These are phyloP conservation scores for Psittacus erithacus DNA, from an alignment of 2,113 vertebrate genomes.

Conservation along the genomic window DNA sequence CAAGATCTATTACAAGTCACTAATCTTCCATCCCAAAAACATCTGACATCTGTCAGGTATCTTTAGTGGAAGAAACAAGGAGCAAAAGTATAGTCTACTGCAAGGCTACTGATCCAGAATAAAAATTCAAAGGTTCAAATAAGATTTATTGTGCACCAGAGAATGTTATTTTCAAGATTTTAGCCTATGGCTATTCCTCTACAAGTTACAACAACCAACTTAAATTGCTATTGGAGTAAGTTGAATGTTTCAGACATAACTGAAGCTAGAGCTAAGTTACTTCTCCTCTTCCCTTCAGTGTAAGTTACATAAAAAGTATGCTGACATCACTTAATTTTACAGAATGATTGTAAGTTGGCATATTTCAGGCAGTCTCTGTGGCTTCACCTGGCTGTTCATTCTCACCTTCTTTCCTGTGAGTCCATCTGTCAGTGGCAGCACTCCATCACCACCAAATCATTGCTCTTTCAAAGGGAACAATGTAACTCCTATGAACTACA, in stretches of 20 bases:
- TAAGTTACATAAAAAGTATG: background rate
- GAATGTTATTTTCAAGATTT: background rate
- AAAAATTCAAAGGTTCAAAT: background rate
- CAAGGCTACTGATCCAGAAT: background rate
- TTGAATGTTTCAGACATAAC: background rate
- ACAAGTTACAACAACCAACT: background rate
- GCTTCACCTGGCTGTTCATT: background rate
- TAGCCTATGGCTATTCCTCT: background rate
- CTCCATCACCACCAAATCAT: constrained; percentile 76
- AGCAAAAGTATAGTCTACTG: background rate
- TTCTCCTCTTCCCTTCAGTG: background rate
- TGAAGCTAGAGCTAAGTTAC: background rate
- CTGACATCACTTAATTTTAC: background rate
- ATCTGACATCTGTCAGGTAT: background rate
- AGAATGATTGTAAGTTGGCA: background rate
- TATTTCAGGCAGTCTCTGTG: background rate
- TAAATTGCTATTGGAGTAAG: background rate
- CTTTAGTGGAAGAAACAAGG: background rate
- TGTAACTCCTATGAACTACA: background rate
- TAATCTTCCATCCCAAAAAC: background rate
- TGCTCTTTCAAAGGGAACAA: constrained; percentile 40
- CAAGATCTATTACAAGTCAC: background rate
- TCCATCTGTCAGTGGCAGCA: constrained; percentile 80
- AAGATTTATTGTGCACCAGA: background rate
- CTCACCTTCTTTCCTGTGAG: constrained; percentile 81